These are phyloP conservation scores for Incurvaria masculella DNA, from an alignment of 2,888 invertebrate species.

Conservation along the genomic window DNA sequence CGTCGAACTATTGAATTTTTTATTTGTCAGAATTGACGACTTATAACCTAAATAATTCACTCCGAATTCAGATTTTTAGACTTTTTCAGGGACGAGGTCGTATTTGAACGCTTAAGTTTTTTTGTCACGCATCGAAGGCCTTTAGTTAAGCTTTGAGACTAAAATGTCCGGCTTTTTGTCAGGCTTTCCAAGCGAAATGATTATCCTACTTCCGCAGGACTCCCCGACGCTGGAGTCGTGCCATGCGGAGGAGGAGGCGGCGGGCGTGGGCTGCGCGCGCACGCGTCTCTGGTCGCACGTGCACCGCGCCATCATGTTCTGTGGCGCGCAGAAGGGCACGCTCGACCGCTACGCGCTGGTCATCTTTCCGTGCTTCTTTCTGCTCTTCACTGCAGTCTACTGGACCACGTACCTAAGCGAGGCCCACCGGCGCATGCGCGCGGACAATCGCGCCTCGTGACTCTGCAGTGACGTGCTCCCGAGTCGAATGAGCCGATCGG, in stretches of 20 bases:
- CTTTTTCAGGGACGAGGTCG: too few relatives aligned
- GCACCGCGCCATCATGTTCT: slow-evolving; percentile 57
- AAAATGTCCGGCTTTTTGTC: too few relatives aligned
- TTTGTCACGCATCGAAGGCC: too few relatives aligned
- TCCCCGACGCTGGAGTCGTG: slow-evolving; percentile 45
- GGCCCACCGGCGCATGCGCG: slow-evolving; percentile 22
- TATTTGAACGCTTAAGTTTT: too few relatives aligned
- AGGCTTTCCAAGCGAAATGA: too few relatives aligned
- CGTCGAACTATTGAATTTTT: too few relatives aligned
- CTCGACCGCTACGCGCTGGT: slow-evolving; percentile 60
- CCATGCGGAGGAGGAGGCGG: slow-evolving; percentile 30
- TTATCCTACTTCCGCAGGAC: slow-evolving; percentile 27
- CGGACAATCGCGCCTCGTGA: neutral
- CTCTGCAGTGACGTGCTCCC: too few relatives aligned
- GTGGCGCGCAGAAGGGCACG: slow-evolving; percentile 59
- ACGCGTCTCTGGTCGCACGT: slow-evolving; percentile 39
- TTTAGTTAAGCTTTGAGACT: too few relatives aligned
- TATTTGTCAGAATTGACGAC: too few relatives aligned
- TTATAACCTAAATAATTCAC: too few relatives aligned
- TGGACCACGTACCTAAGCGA: slow-evolving; percentile 62
- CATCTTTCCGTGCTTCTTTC: slow-evolving; percentile 56
- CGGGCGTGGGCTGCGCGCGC: slow-evolving; percentile 27
- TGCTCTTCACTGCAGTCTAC: slow-evolving; percentile 55
- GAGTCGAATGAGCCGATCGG: too few relatives aligned
- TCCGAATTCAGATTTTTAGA: too few relatives aligned